Percentiles rank a stretch among this genome's conserved stretches.
Evolutionary conservation across 2,113 vertebrate species (phyloP).

Genomic region (Hemibagrus wyckioides): DNA sequence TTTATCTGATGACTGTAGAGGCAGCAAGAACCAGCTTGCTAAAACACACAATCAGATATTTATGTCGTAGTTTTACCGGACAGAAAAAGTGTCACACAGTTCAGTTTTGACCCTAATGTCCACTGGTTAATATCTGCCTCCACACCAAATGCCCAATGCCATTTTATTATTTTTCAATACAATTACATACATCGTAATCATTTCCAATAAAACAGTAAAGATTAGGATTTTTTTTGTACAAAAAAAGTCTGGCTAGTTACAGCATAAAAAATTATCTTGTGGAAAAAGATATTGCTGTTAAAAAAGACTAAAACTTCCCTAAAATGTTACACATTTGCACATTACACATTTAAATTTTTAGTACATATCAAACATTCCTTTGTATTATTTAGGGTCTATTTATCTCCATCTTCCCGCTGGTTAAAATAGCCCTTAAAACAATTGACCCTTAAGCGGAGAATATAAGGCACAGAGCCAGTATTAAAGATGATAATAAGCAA

Average conservation of each 20-base stretch:
- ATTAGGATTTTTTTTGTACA: not conserved
- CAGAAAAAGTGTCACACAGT: slow-evolving; percentile 12
- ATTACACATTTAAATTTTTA: slow-evolving; percentile 17
- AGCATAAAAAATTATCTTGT: slow-evolving; percentile 10
- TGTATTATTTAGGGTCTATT: slow-evolving; percentile 33
- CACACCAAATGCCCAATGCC: slow-evolving; percentile 26
- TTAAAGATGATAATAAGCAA: not conserved
- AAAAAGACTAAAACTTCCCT: slow-evolving; percentile 25
- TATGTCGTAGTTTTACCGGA: slow-evolving; percentile 37
- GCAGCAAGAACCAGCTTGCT: slow-evolving; percentile 98
- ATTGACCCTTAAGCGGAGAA: slow-evolving; percentile 1
- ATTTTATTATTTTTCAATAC: slow-evolving; percentile 42
- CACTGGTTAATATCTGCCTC: slow-evolving; percentile 40
- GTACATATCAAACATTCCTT: slow-evolving; percentile 11
- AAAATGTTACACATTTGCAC: slow-evolving; percentile 10
- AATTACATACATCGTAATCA: not conserved
- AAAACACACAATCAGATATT: slow-evolving; percentile 59
- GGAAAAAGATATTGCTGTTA: slow-evolving; percentile 20
- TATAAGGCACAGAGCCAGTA: slow-evolving; percentile 41
- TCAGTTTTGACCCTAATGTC: slow-evolving; percentile 32
- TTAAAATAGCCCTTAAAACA: slow-evolving; percentile 37
- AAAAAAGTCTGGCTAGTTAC: slow-evolving; percentile 42
- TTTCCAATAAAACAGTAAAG: slow-evolving; percentile 15
- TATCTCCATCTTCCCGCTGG: not conserved
- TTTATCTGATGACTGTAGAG: slow-evolving; percentile 64